Evolutionary conservation across 2,888 invertebrate genomes (phyloP), one percentile per base, ranked within the genome.

Genomic region (Elysia crispata): DNA sequence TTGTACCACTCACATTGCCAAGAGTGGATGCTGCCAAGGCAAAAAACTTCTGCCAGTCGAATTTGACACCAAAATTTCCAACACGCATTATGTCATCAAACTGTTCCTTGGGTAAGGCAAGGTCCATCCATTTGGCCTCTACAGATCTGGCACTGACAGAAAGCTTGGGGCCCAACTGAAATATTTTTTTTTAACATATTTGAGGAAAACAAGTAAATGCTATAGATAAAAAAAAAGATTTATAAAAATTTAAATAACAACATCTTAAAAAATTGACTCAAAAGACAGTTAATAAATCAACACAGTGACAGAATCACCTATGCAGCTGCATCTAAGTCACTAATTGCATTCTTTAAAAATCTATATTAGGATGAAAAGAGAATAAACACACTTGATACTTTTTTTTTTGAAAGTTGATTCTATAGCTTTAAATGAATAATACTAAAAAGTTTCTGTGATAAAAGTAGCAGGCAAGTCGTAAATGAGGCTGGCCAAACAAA

Each of bases 11-110:
- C 84, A 92, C 92, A 86, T 91, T 90, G 72, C 89, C 90, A 23
- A 92, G 84, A 49, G 89, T 86, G 33, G 92, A 92, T 77, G 90
- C 89, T 76, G 96, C 95, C 0, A 96, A 94, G 0, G 95, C 95
- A 41, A 96, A 93, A 89, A 97, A 96, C 85, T 95, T 94, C 81
- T 95, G 92, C 93, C 95, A 95, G 23, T 95, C 95, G 57, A 96
- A 94, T 1, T 93, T 92, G 0, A 94, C 93, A 79, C 93, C 93
- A 82, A 96, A 96, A 84, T 94, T 94, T 3, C 96, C 96, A 25
- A 96, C 94, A 83, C 95, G 94, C 77, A 96, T 92, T 66, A 96
- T 94, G 84, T 95, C 93, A 82, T 94, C 94, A 84, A 96, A 92
- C 86, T 95, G 95, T 69, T 94, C 91, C 33, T 94, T 89, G 82